Evolutionary conservation across 2,113 vertebrate species (phyloP).

Genomic region (Montifringilla adamsi): DNA sequence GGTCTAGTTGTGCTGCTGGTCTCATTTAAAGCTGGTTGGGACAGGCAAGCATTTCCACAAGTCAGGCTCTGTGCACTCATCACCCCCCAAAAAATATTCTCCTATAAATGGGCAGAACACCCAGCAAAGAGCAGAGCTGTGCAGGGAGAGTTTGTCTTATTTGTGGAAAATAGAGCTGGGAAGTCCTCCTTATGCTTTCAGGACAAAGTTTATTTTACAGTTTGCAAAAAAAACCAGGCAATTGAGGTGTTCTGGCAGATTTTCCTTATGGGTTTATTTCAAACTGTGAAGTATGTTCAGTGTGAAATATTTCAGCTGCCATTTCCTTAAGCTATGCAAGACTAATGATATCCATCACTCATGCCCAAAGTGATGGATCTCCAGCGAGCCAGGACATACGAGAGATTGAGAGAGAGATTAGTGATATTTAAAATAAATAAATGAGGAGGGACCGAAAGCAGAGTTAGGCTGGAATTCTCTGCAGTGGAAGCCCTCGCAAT

Average conservation of each 20-base stretch:
- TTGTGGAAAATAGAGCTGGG: background rate
- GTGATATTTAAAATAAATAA: background rate
- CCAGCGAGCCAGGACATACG: background rate
- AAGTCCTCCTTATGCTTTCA: slow-evolving; percentile 21
- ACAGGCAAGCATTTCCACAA: fast-evolving
- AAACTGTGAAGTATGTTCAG: slow-evolving; percentile 32
- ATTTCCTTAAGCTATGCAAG: slow-evolving; percentile 30
- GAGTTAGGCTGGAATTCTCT: background rate
- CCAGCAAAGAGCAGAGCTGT: background rate
- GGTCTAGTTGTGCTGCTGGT: background rate
- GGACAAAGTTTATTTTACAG: slow-evolving; percentile 37
- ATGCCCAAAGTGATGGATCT: background rate
- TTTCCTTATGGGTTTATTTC: slow-evolving; percentile 24
- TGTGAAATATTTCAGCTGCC: slow-evolving; percentile 31
- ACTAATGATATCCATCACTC: slow-evolving; percentile 33
- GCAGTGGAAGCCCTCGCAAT: background rate
- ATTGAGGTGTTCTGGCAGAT: slow-evolving; percentile 40
- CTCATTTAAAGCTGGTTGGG: background rate
- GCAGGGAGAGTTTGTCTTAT: background rate
- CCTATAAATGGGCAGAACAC: background rate
- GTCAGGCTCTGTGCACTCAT: fast-evolving
- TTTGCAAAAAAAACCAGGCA: background rate
- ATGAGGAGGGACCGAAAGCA: background rate
- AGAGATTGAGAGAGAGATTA: background rate
- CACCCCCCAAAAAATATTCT: background rate